Evolutionary conservation across 2,888 invertebrate genomes (phyloP).

Genomic region (Drosophila sordidula): DNA sequence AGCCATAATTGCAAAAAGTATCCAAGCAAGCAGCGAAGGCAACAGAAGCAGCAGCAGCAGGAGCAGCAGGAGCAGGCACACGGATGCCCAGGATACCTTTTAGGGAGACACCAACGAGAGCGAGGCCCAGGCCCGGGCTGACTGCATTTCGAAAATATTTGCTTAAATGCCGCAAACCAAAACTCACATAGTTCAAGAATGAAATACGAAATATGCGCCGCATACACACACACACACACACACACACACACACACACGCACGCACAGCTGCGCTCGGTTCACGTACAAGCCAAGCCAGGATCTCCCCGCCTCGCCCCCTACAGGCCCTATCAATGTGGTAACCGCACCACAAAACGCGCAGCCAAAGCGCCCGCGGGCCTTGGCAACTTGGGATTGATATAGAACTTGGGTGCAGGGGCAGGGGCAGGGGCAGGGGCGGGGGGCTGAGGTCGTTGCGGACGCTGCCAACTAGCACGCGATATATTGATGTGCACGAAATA

Average conservation of each 20-base stretch:
- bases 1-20: slow-evolving; percentile 61
- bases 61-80: slow-evolving; percentile 10
- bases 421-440: neutral
- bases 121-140: slow-evolving; percentile 26
- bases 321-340: slow-evolving; percentile 23
- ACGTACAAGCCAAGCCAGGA: slow-evolving; percentile 19
- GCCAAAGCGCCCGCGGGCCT: slow-evolving; percentile 71
- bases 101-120: slow-evolving; percentile 2
- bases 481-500: slow-evolving; percentile 79
- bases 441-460: slow-evolving; percentile 50
- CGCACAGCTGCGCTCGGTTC: slow-evolving; percentile 22
- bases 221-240: slow-evolving; percentile 13
- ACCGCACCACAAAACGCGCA: slow-evolving; percentile 71
- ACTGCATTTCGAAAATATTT: slow-evolving; percentile 74
- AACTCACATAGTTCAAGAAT: slow-evolving; percentile 75
- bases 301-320: too few species aligned
- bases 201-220: slow-evolving; percentile 66
- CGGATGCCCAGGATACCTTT: slow-evolving; percentile 43
- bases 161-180: slow-evolving; percentile 79
- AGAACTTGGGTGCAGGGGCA: slow-evolving; percentile 4
- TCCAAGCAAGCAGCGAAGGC: slow-evolving; percentile 11
- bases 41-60: slow-evolving; percentile 3
- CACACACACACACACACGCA: slow-evolving; percentile 20
- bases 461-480: slow-evolving; percentile 77
- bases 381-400: slow-evolving; percentile 58